phyloP scores from a whole-genome alignment of 1,140 invertebrate genomes.

The Rhagoletis pomonella region DNA sequence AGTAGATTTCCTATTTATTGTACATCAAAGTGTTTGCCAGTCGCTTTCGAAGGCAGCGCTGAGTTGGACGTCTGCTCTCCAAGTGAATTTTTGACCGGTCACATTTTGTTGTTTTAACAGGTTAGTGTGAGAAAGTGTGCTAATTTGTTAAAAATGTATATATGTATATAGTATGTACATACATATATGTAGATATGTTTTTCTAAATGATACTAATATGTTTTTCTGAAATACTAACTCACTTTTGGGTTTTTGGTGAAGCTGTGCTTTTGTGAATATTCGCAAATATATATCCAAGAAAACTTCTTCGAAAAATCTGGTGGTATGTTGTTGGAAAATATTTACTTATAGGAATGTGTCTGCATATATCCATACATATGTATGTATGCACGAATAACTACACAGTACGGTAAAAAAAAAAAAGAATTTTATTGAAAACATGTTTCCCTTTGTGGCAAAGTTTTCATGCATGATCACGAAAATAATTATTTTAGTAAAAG shows the following conservation, averaged over 20 bases:
- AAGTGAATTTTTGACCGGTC: background rate
- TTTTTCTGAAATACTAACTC: background rate
- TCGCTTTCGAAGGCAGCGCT: constrained; percentile 13
- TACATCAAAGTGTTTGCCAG: background rate
- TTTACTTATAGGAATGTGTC: too few relatives aligned
- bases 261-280: background rate
- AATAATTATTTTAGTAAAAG: background rate
- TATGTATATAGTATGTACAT: background rate
- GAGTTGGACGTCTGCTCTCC: background rate
- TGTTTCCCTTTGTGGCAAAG: background rate
- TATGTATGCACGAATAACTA: too few relatives aligned
- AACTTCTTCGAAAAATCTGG: background rate
- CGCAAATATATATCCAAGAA: background rate
- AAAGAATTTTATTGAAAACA: background rate
- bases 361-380: too few relatives aligned
- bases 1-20: background rate
- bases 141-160: background rate
- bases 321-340: too few relatives aligned
- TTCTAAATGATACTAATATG: too few relatives aligned
- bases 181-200: too few relatives aligned
- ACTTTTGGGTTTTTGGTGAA: background rate
- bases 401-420: too few relatives aligned
- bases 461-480: background rate
- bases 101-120: background rate
- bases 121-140: constrained; percentile 18